phyloP scores from a whole-genome alignment of 2,888 invertebrate genomes.

The Drosophila percnosoma region DNA sequence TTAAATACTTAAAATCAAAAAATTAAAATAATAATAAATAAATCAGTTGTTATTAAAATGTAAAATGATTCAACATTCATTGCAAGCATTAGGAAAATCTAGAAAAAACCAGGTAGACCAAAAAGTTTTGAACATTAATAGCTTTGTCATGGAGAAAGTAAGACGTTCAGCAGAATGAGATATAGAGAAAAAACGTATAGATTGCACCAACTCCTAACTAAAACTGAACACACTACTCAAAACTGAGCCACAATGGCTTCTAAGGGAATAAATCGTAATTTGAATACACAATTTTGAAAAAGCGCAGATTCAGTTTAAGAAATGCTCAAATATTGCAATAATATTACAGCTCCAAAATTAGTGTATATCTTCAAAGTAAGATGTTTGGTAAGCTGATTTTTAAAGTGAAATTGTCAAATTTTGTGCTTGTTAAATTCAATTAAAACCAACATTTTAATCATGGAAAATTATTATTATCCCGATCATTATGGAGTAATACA shows the following conservation, averaged over 20 bases:
- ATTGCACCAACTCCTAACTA: background rate
- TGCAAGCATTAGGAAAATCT: background rate
- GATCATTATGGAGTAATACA: background rate
- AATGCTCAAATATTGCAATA: background rate
- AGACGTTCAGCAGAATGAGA: background rate
- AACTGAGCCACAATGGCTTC: background rate
- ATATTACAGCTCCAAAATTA: background rate
- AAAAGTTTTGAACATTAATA: background rate
- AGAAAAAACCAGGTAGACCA: background rate
- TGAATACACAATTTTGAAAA: background rate
- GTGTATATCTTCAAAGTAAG: background rate
- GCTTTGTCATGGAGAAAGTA: background rate
- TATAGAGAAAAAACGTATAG: background rate
- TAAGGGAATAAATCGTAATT: background rate
- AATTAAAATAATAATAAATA: background rate
- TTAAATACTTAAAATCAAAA: background rate
- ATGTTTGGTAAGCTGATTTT: too few species aligned
- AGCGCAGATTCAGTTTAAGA: background rate
- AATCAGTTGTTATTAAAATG: too few species aligned
- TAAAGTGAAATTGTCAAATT: background rate
- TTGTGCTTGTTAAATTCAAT: background rate
- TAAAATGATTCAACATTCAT: background rate
- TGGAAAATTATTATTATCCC: too few species aligned
- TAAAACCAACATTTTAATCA: background rate
- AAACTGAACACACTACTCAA: background rate